Conservation (phyloP, 35 echinoderm and acorn worm species). For the Acanthaster planci region DNA sequence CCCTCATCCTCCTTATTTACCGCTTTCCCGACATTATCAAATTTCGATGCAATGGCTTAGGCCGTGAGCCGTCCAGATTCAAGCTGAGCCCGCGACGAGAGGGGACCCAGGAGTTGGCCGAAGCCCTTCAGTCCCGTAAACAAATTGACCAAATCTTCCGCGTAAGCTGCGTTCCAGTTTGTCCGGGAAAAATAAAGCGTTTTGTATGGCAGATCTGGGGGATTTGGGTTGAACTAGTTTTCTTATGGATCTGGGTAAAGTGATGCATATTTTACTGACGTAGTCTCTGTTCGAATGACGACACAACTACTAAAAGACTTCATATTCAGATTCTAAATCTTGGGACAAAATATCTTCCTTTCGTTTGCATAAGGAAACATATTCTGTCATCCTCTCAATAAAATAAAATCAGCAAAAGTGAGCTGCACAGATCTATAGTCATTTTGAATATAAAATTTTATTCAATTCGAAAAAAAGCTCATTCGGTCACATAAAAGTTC, state of each 20-base stretch:
- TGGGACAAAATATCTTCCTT: too few species aligned
- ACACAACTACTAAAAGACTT: too few species aligned
- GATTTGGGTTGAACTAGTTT: conserved; percentile 17
- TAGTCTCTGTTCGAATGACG: neutral
- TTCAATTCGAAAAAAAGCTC: too few species aligned
- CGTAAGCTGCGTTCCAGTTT: conserved; percentile 21
- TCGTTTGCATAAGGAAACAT: too few species aligned
- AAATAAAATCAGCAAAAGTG: too few species aligned
- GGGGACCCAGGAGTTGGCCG: neutral
- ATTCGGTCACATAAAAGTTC: too few species aligned
- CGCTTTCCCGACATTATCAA: conserved; percentile 12
- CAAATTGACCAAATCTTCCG: conserved; percentile 25
- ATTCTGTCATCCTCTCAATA: too few species aligned
- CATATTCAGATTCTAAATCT: too few species aligned
- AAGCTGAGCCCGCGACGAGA: neutral
- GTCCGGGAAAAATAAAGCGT: neutral
- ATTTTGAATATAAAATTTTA: too few species aligned
- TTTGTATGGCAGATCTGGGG: neutral
- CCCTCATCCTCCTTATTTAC: neutral
- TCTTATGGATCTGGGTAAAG: neutral
- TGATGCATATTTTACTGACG: conserved; percentile 4
- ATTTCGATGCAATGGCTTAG: conserved; percentile 26
- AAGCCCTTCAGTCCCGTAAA: neutral
- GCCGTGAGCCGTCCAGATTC: neutral
- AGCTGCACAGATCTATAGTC: too few species aligned